These are phyloP conservation scores for Sceloporus undulatus DNA, from an alignment of 2,113 vertebrate species.

Conservation along the genomic window DNA sequence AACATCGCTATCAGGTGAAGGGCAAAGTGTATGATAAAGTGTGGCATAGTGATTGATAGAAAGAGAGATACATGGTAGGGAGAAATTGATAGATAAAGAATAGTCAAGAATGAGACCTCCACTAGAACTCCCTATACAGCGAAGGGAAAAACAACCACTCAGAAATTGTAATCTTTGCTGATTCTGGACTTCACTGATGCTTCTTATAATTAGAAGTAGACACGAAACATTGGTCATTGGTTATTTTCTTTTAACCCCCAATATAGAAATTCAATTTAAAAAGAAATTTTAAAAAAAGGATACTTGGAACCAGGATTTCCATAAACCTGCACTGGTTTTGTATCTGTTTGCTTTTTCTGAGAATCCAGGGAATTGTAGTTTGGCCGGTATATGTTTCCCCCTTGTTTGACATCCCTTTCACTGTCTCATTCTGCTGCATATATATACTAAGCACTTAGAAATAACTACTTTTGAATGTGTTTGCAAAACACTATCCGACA, in stretches of 20 bases:
- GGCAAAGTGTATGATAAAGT: background rate
- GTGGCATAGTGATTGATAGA: background rate
- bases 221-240: background rate
- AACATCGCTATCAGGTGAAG: slow-evolving; percentile 78
- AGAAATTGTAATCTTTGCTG: background rate
- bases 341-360: too few species aligned
- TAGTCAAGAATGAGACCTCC: background rate
- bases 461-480: too few species aligned
- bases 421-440: too few species aligned
- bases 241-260: background rate
- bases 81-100: background rate
- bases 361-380: too few species aligned
- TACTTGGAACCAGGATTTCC: too few species aligned
- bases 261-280: background rate
- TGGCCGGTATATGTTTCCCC: too few species aligned
- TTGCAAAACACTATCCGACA: too few species aligned
- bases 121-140: background rate
- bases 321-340: too few species aligned
- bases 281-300: background rate
- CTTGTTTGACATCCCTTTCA: too few species aligned
- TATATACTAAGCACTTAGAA: too few species aligned
- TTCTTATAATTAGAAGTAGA: background rate
- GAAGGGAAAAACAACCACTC: background rate
- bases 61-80: background rate
- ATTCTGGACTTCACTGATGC: background rate